Evolutionary conservation across 2,888 invertebrate species (phyloP), one percentile per base, ranked within the genome.

Genomic region (Lycia hirtaria): DNA sequence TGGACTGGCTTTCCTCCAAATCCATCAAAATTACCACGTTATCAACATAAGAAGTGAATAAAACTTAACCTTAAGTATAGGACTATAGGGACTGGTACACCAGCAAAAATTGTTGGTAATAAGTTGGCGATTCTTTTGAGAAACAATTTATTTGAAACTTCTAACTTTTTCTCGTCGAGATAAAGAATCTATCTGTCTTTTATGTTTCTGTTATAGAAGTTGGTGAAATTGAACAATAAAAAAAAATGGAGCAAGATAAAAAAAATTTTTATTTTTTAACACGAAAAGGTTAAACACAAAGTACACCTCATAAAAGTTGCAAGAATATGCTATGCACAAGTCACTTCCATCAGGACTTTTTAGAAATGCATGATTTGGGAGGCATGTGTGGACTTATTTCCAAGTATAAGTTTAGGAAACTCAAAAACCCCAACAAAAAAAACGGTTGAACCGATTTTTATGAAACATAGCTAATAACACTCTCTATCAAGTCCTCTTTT

Each of bases 1-100:
- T 50, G 56, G 45, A 20, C 62, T 75, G 72, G 74, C 62, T 54
- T 12, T 51, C 65, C 64, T 72, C 57, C 44, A 56, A 66, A 61
- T 56, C 57, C 52, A 66, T 62, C 56, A 60, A 45, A 62, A 54
- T 41, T 20, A 33, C 45, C 26, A 49, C 33, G 20, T 15, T 32
- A 9, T 24, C 19, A 0, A 1, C 15, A 5, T 0, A 24, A 28
- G 41, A 63, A n/a, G 1, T 41, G 41, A 15, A 45, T 24, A 2
- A 57, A 41, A 45, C 4, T 32, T 4, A 33, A 41, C 54, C 51
- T 24, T 57, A 19, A 4, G 0, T 0, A 3, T 1, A 14, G n/a
- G 3, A 3, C 0, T 7, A 37, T 44, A 37, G n/a, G 37, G 12
- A 1, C 22, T n/a, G 19, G 1, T 7, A 6, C 15, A 24, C 4